Evolutionary conservation across 1,140 invertebrate species (phyloP).

Genomic region (Nomia melanderi): DNA sequence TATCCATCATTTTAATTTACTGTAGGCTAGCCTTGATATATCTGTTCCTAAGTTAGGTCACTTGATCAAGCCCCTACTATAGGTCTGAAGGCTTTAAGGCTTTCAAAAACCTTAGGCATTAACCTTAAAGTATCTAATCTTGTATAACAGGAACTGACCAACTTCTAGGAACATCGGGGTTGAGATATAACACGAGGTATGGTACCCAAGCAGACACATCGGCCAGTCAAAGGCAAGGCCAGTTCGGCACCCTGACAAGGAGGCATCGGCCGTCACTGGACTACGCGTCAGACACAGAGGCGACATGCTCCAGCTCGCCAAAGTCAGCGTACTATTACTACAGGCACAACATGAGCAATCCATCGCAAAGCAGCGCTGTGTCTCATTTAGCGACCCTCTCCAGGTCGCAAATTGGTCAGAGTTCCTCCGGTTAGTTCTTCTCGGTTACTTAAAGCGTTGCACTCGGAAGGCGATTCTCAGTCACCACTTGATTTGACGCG

Average conservation of each 20-base stretch:
- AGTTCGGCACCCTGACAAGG: conserved; percentile 83
- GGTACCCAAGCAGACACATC: conserved; percentile 79
- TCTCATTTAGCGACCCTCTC: conserved; percentile 79
- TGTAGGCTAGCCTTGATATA: no score
- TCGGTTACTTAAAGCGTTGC: no score
- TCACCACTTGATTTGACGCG: no score
- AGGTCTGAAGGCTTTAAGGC: no score
- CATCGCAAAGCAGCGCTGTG: conserved; percentile 74
- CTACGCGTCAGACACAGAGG: conserved; percentile 97
- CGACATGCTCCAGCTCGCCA: conserved; percentile 86
- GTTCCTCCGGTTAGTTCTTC: conserved; percentile 74
- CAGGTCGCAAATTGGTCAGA: conserved; percentile 78
- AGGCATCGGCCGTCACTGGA: conserved; percentile 89
- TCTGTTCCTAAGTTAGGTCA: no score
- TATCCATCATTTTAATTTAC: no score
- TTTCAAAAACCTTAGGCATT: no score
- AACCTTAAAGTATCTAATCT: no score
- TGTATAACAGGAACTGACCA: not conserved
- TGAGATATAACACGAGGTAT: conserved; percentile 83
- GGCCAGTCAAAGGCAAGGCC: conserved; percentile 75
- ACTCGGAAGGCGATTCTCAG: no score
- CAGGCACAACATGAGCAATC: conserved; percentile 81
- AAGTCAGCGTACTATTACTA: conserved; percentile 90
- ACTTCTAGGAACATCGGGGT: conserved; percentile 74
- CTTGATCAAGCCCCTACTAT: no score